Conservation (phyloP, 1,140 invertebrate species). For the Yoshiicerus persimilis region DNA sequence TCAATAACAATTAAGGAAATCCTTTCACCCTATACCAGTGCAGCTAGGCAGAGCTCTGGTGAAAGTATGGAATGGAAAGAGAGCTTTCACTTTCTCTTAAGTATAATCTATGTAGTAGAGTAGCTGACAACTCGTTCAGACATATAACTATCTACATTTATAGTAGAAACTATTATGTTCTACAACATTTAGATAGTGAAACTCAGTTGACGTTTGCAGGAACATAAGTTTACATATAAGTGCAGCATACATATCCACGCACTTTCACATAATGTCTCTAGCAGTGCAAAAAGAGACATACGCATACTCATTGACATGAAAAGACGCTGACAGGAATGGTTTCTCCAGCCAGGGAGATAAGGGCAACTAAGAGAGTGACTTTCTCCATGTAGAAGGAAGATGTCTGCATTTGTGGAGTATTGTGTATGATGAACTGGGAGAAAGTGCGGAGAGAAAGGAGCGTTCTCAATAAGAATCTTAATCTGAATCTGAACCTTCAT, state of each 20-base stretch:
- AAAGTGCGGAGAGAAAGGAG: neutral
- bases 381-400: neutral
- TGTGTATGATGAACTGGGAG: neutral
- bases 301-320: neutral
- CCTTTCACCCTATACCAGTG: neutral
- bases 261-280: neutral
- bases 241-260: neutral
- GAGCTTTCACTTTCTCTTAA: neutral
- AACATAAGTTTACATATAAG: neutral
- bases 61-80: neutral
- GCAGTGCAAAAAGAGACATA: neutral
- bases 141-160: too few species aligned
- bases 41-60: neutral
- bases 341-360: neutral
- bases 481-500: slow-evolving; percentile 1
- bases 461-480: neutral
- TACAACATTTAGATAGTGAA: neutral
- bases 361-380: neutral
- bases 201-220: too few species aligned
- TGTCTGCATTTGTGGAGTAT: too few species aligned
- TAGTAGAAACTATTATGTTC: neutral
- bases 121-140: neutral
- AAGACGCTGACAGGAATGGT: neutral
- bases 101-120: neutral
- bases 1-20: slow-evolving; percentile 7